These are phyloP conservation scores for Hyaena hyaena DNA, from an alignment of 2,113 vertebrate genomes.

Conservation along the genomic window DNA sequence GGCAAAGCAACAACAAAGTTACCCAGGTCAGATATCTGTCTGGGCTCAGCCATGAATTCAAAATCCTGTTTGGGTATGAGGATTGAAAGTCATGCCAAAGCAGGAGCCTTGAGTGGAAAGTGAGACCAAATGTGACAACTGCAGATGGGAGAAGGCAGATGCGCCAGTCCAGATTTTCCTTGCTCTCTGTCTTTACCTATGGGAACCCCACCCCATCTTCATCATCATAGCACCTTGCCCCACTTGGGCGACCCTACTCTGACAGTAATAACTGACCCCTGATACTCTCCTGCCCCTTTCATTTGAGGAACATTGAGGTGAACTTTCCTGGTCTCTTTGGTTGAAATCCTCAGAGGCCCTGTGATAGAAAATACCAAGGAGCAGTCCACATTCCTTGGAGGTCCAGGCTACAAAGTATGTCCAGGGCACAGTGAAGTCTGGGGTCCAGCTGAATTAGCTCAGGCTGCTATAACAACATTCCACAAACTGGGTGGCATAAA, in stretches of 20 bases:
- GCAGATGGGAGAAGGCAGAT: not conserved
- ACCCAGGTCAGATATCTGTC: not conserved
- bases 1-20: not conserved
- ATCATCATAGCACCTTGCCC: not conserved
- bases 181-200: not conserved
- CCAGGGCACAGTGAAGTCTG: not conserved
- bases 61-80: not conserved
- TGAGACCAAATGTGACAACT: not conserved
- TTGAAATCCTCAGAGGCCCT: not conserved
- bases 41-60: not conserved
- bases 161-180: not conserved
- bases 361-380: not conserved
- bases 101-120: not conserved
- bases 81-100: not conserved
- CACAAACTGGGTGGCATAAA: not conserved
- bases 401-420: not conserved
- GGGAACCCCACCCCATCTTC: not conserved
- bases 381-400: not conserved
- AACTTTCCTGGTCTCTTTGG: not conserved
- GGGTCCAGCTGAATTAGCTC: not conserved
- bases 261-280: not conserved
- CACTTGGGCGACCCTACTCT: not conserved
- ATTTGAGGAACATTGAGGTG: not conserved
- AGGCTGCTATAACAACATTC: not conserved
- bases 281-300: not conserved